phyloP scores from a whole-genome alignment of 2,113 vertebrate species.

The Oryzias javanicus region DNA sequence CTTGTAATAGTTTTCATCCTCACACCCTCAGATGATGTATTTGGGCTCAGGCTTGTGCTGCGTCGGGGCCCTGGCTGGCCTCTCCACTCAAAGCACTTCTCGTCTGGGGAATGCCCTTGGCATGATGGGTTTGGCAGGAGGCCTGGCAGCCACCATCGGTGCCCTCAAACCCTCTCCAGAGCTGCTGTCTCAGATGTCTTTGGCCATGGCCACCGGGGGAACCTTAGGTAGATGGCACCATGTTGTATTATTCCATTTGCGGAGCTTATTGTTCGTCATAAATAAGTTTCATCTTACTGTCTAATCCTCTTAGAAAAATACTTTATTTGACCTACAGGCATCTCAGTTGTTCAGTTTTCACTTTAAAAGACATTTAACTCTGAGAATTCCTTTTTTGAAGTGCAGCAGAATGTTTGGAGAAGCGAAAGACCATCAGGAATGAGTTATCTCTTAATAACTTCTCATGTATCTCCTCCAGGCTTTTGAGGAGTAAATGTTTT shows the following conservation, averaged over 20 bases:
- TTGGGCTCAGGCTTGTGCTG: conserved; percentile 76
- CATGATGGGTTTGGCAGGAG: conserved; percentile 76
- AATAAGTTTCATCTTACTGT: background rate
- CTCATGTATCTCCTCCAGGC: conserved; percentile 17
- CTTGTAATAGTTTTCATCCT: background rate
- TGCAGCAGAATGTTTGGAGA: conserved; percentile 35
- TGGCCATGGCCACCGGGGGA: conserved; percentile 75
- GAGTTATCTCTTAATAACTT: conserved; percentile 27
- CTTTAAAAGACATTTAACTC: conserved; percentile 20
- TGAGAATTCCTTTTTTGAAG: background rate
- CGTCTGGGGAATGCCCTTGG: conserved; percentile 75
- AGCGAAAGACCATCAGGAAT: conserved; percentile 23
- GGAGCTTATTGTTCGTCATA: too few species aligned
- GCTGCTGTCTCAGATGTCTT: conserved; percentile 78
- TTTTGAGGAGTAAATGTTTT: conserved; percentile 29
- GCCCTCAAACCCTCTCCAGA: conserved; percentile 75
- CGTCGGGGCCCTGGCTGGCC: conserved; percentile 73
- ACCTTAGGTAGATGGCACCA: conserved; percentile 56
- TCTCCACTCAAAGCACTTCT: conserved; percentile 74
- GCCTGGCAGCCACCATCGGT: conserved; percentile 71
- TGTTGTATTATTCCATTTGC: too few species aligned
- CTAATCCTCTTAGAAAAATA: background rate
- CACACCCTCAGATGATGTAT: conserved; percentile 70
- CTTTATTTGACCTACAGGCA: background rate
- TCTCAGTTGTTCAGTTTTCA: conserved; percentile 6